Evolutionary conservation across 2,797 vertebrate species (phyloP), one percentile per base, ranked within the genome.

Genomic region (Odontamblyopus rebecca): DNA sequence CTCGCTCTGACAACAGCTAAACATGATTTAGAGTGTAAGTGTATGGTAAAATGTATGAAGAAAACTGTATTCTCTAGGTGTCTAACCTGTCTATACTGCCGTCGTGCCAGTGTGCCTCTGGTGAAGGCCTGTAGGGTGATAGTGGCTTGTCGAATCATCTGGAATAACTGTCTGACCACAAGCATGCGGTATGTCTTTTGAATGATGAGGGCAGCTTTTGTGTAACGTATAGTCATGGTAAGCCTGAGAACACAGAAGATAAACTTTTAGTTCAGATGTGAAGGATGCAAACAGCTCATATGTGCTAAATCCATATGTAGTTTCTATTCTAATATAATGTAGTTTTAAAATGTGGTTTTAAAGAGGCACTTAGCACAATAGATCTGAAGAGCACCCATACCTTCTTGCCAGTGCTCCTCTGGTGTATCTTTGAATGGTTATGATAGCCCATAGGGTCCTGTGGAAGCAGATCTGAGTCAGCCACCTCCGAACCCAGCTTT

Each of bases 81-180:
- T 13, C 86, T 69, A 76, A 94, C 93, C 93, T 65, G 84, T 68
- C 30, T 72, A 87, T 92, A 87, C 32, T 56, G 65, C 6, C 60
- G 73, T 5, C 90, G 88, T 5, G 88, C 89, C 73, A 90, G 82
- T 0, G 70, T 83, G 30, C 93, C 94, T 9, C 90, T 87, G 74
- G 86, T 57, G 44, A 89, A 95, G 67, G 94, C 93, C 81, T 95
- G 95, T 80, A 94, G 92, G 69, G 91, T 94, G 87, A 93, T 0
- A 0, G 85, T 73, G 75, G 94, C 93, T 73, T 71, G 79, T 32
- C 78, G 73, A 26, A 88, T 77, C 65, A 70, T 67, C 38, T 91
- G 81, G 85, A 91, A 94, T 30, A 83, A 56, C 63, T 75, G 83
- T 5, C 82, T 79, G 72, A 93, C 88, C 65, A 79, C 62, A 70